Evolutionary conservation across 2,797 vertebrate genomes (phyloP), one percentile per base, ranked within the genome.

Genomic region (Sebastes steindachneri): DNA sequence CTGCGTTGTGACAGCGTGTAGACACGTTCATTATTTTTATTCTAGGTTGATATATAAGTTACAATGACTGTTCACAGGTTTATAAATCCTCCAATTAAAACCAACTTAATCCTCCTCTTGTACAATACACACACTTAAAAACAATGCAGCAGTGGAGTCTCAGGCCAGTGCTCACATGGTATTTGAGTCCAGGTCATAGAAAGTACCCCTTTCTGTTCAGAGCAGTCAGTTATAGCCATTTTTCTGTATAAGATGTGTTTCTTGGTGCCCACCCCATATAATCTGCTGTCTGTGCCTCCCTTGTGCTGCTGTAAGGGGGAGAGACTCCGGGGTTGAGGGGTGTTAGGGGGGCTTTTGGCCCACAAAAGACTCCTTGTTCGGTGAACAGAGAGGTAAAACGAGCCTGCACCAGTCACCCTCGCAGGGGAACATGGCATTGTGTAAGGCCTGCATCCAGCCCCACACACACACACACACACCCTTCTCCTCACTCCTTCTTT

Each of bases 291-390:
- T 79, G 81, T 82, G 71, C 73, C 25, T 76, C 54, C 48, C 65
- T 83, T 77, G 80, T 82, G 58, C 54, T 81, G 74, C 28, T 72
- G 26, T 63, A 12, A 45, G 28, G 31, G 72, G 48, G 51, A 68
- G 45, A 68, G 77, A 26, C 73, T 65, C 26, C 4, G 54, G 33
- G 62, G 31, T 60, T 63, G 51, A 65, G 29, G 67, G 48, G 69
- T 68, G 31, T 55, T 45, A 10, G 64, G 75, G 71, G 53, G 55
- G 48, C 14, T 67, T 83, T 68, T 70, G 67, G 60, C 73, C 63
- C 31, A 89, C 83, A 90, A 89, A 88, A 80, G 87, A 73, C 78
- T 81, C 31, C 86, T 89, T 93, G 85, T 93, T 62, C 54, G 7
- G 31, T 62, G 45, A 88, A 85, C 51, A 84, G 69, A 82, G 79